Evolutionary conservation across 1,140 invertebrate genomes (phyloP), one percentile per base, ranked within the genome.

Genomic region (Sminthurides bifidus): DNA sequence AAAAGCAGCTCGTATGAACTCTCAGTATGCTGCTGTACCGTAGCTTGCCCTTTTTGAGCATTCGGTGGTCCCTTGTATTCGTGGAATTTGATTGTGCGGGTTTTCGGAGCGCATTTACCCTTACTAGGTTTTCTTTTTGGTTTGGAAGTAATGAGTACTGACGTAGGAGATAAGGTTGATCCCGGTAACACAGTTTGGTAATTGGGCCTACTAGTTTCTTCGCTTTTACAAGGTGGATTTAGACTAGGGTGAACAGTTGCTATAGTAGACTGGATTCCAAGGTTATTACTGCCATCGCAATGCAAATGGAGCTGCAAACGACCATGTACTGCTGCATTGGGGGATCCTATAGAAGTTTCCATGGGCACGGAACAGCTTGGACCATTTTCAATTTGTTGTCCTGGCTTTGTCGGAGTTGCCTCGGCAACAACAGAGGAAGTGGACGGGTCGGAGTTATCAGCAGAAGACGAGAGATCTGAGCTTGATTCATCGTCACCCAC

Each of bases 61-160:
- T 85, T 94, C 52, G 92, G 90, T 37, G 92, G 92, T 50, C 92
- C 92, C 77, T 95, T 96, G 71, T 97, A 96, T 71, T 97, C 93
- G 71, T 97, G 92, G 72, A 97, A 97, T 75, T 97, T 97, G 57
- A 96, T 93, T 38, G 84, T 89, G 56, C 88, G 81, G 2, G 88
- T 81, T 70, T 95, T 95, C 0, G 82, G 79, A 56, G 81, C 76
- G 4, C 82, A 78, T 67, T 88, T 85, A 44, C 82, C 82, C 70
- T 89, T 91, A 27, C 81, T 50, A 46, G 56, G 54, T 35, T 65
- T 65, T 30, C 17, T 33, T 14, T 27, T 26, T 43, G 52, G 26
- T n/a, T 31, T 35, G 23, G 27, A 38, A 52, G 33, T 52, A 43
- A 24, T 53, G 1, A 27, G 51, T 33, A 5, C 3, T 3, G 8